Evolutionary conservation across 2,113 vertebrate genomes (phyloP).

Genomic region (Odontesthes bonariensis): DNA sequence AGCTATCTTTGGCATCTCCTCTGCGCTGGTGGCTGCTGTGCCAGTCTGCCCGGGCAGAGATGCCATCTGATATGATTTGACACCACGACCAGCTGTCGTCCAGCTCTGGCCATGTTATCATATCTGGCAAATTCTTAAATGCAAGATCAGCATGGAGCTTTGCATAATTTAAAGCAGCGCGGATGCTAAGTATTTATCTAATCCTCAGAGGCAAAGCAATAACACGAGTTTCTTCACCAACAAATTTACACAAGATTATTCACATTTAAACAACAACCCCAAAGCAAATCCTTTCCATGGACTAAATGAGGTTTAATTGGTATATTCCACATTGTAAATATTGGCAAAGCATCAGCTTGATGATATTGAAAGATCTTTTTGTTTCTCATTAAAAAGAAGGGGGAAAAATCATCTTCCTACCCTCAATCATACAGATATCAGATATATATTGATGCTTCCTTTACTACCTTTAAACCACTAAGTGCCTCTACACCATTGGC

Average conservation of each 20-base stretch:
- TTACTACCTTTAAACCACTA: too few relatives aligned
- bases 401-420: too few relatives aligned
- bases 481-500: too few relatives aligned
- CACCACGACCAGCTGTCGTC: conserved; percentile 63
- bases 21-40: conserved; percentile 40
- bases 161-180: conserved; percentile 11
- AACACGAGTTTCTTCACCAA: conserved; percentile 5
- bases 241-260: background rate
- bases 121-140: conserved; percentile 37
- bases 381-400: too few relatives aligned
- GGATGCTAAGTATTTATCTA: background rate
- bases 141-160: conserved; percentile 27
- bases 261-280: background rate
- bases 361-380: background rate
- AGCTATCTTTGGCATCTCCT: conserved; percentile 69
- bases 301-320: background rate
- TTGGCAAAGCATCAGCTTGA: too few relatives aligned
- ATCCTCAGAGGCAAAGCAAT: background rate
- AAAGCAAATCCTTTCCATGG: fast-evolving
- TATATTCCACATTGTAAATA: background rate
- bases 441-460: too few relatives aligned
- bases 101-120: conserved; percentile 40
- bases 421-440: too few relatives aligned
- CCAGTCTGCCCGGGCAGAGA: conserved; percentile 50
- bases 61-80: conserved; percentile 60